Evolutionary conservation across 2,888 invertebrate species (phyloP), one percentile per base, ranked within the genome.

Genomic region (Koerneria pararmatus): DNA sequence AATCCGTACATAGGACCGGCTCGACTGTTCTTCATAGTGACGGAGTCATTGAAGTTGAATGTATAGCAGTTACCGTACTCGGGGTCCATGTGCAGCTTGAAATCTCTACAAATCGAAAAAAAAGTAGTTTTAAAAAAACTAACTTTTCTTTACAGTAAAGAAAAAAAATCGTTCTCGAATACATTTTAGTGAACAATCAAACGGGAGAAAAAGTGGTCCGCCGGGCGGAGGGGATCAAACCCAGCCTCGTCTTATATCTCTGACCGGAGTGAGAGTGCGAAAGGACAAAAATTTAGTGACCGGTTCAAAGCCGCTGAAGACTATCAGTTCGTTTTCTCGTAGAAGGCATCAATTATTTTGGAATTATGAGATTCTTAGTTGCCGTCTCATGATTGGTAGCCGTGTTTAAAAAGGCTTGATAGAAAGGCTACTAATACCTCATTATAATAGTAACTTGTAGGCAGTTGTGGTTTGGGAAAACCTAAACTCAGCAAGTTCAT

Each of bases 61-160:
- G 82, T 83, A 69, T 78, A 83, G 65, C 83, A 83, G 67, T 83
- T 83, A 5, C 83, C 83, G 64, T 77, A 83, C 62, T 80, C 80
- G 1, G 83, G 83, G 62, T 83, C 83, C 64, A 82, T 73, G 56
- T 83, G 83, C 19, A 83, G 69, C 71, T 78, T 76, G 69, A 83
- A 83, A 65, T 83, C 83, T 31, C 82, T 82, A 57, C 66, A 78
- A 63, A 54, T n/a, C n/a, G n/a, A n/a, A n/a, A n/a, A n/a, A n/a
- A n/a, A n/a, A n/a, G n/a, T n/a, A n/a, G n/a, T n/a, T n/a, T n/a
- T n/a, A n/a, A n/a, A 35, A 27, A 49, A 41, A 37, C 53, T 49
- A 22, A 11, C 8, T 48, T 29, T 37, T n/a, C 2, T 41, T 37
- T 41, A 60, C 6, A 6, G 3, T 3, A 48, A 8, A 6, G 54